Conservation (phyloP, 1,140 invertebrate genomes). For the Psix sp. region DNA sequence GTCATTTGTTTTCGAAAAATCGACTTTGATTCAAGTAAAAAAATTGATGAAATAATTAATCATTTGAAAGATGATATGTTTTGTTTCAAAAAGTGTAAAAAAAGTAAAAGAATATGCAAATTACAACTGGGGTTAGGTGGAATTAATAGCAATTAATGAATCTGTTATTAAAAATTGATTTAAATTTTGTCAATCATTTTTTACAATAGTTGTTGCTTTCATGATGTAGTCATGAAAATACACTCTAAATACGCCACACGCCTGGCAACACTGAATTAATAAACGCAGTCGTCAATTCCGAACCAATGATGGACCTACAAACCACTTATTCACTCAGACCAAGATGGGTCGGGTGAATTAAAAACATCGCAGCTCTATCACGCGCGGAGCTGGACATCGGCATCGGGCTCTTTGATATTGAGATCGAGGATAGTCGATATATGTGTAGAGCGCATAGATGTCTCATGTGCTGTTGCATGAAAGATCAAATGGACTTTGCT, state of each 20-base stretch:
- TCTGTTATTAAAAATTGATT: no score
- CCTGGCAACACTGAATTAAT: slow-evolving; percentile 30
- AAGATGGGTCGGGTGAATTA: slow-evolving; percentile 54
- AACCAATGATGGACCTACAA: slow-evolving; percentile 51
- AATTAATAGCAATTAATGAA: no score
- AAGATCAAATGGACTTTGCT: slow-evolving; percentile 25
- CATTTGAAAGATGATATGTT: no score
- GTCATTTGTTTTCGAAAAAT: no score
- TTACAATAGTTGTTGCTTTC: slow-evolving; percentile 23
- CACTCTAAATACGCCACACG: slow-evolving; percentile 43
- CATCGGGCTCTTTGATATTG: slow-evolving; percentile 61
- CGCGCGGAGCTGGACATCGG: slow-evolving; percentile 54
- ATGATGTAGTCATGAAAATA: slow-evolving; percentile 41
- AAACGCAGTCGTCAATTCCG: slow-evolving; percentile 53
- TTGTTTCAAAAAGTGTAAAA: no score
- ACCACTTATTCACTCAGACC: slow-evolving; percentile 51
- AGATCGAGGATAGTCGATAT: slow-evolving; percentile 53
- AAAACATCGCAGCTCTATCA: slow-evolving; percentile 56
- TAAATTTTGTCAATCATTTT: no score
- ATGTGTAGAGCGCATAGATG: slow-evolving; percentile 41
- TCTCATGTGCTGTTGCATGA: slow-evolving; percentile 34
- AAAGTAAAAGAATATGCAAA: no score
- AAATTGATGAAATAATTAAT: no score
- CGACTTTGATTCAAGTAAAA: no score
- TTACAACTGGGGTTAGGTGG: no score